phyloP scores from a whole-genome alignment of 1,140 invertebrate genomes.

The Drosophila willistoni region DNA sequence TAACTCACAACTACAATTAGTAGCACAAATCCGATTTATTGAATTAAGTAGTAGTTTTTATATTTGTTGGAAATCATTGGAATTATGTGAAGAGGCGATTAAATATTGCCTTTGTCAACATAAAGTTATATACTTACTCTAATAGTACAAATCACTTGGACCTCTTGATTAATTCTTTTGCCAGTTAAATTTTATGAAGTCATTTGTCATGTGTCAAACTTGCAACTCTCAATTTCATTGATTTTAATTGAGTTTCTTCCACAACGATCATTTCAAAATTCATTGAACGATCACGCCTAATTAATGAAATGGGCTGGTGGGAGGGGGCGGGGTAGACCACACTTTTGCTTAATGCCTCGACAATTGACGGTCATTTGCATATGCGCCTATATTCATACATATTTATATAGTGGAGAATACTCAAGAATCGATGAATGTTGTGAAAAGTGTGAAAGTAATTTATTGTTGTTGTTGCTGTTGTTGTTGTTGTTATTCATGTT shows the following conservation, averaged over 20 bases:
- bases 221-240: constrained; percentile 1
- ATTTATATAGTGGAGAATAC: not conserved
- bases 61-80: no score
- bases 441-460: constrained; percentile 45
- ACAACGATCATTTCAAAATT: constrained; percentile 20
- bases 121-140: no score
- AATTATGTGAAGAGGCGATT: no score
- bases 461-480: constrained; percentile 16
- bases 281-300: constrained; percentile 55
- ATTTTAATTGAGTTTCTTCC: constrained; percentile 5
- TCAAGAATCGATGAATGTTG: not conserved
- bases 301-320: constrained; percentile 49
- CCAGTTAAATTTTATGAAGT: not conserved
- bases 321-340: constrained; percentile 54
- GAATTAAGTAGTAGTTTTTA: no score
- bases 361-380: constrained; percentile 77
- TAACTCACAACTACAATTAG: not conserved
- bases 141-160: not conserved
- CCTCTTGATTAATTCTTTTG: not conserved
- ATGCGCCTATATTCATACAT: not conserved
- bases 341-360: constrained; percentile 57
- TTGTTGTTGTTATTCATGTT: constrained; percentile 29
- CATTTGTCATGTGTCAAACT: constrained; percentile 1
- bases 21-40: not conserved
- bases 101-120: no score